These are phyloP conservation scores for Nephrocerus scutellatus DNA, from an alignment of 2,888 invertebrate species.

Conservation along the genomic window DNA sequence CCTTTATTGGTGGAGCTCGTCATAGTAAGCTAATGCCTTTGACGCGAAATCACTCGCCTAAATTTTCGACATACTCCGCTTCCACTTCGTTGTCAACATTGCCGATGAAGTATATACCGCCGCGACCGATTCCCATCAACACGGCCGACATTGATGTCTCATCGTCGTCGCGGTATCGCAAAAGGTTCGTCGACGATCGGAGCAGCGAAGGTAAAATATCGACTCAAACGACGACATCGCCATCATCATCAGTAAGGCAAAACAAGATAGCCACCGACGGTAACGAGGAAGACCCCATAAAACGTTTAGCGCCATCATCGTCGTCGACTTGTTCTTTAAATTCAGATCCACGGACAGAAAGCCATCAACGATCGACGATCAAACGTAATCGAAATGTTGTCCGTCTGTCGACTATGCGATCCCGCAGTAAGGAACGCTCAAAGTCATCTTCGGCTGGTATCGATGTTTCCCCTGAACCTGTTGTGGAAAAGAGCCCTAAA, in stretches of 20 bases:
- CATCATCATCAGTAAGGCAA: constrained; percentile 13
- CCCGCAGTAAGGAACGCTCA: constrained; percentile 34
- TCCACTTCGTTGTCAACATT: constrained; percentile 39
- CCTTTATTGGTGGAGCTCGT: constrained; percentile 31
- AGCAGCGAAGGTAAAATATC: not conserved
- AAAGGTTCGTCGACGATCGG: constrained; percentile 14
- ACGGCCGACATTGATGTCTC: constrained; percentile 83
- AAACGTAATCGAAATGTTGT: constrained; percentile 68
- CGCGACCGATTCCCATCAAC: constrained; percentile 68
- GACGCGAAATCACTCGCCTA: constrained; percentile 51
- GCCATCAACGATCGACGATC: constrained; percentile 56
- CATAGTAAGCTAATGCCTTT: constrained; percentile 43
- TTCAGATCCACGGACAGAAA: constrained; percentile 21
- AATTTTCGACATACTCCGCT: constrained; percentile 47
- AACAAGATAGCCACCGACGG: constrained; percentile 10
- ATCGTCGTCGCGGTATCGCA: constrained; percentile 52
- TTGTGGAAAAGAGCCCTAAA: constrained; percentile 23
- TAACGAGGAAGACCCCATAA: constrained; percentile 6
- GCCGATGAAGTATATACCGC: constrained; percentile 46
- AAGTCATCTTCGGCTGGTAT: constrained; percentile 4
- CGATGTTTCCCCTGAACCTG: constrained; percentile 22
- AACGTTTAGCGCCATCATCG: constrained; percentile 39
- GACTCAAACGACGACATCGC: constrained; percentile 4
- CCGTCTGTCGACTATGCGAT: constrained; percentile 59
- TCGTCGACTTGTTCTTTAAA: constrained; percentile 32